phyloP scores from a whole-genome alignment of 2,113 vertebrate genomes.

The Rhea pennata region DNA sequence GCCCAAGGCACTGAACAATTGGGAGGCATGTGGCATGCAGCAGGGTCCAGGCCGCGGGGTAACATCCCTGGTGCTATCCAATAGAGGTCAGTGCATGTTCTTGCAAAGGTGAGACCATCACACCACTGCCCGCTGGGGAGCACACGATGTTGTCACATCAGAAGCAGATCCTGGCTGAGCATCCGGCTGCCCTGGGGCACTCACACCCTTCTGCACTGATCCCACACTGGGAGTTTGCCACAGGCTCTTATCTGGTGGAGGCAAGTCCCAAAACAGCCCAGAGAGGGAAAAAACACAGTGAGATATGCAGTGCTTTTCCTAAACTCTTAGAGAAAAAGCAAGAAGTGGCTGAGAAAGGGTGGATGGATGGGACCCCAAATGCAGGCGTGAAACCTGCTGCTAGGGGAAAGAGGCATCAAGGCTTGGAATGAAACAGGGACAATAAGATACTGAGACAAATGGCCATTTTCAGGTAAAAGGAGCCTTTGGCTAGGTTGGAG shows the following conservation, averaged over 20 bases:
- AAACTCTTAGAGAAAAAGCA: neutral
- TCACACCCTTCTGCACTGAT: neutral
- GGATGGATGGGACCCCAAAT: neutral
- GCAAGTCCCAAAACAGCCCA: accelerated
- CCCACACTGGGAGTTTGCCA: neutral
- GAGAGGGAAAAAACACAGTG: accelerated
- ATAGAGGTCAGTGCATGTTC: neutral
- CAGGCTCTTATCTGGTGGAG: neutral
- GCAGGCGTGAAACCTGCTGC: neutral
- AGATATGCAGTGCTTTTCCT: accelerated
- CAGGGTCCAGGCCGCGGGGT: neutral
- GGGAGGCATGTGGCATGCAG: neutral
- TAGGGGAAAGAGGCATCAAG: neutral
- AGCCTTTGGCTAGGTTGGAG: neutral
- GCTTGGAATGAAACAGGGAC: conserved; percentile 16
- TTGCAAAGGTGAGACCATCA: neutral
- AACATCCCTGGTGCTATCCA: neutral
- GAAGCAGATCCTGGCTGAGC: neutral
- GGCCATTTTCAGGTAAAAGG: neutral
- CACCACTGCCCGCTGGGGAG: neutral
- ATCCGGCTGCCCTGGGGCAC: accelerated
- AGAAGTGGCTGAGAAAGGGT: neutral
- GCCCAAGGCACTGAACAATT: accelerated
- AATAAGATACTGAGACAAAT: neutral
- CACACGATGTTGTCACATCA: neutral